A percentile compares a stretch with the other conserved stretches of the same genome.
Evolutionary conservation across 1,140 invertebrate species (phyloP).

Genomic region (Pectinophora gossypiella): DNA sequence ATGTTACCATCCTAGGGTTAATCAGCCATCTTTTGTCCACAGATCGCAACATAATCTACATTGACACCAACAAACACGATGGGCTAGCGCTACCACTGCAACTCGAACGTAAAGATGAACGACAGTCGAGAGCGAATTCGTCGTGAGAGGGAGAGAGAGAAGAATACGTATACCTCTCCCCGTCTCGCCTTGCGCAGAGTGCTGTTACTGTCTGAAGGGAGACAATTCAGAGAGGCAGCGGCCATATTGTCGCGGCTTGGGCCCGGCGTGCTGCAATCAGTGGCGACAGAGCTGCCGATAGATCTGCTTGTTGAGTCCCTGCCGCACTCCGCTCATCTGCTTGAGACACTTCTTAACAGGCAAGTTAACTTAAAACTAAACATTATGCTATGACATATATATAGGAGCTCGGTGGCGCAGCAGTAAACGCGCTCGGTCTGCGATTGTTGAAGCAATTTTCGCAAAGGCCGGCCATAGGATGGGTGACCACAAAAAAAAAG

Average conservation of each 20-base stretch:
- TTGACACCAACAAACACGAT: conserved; percentile 28
- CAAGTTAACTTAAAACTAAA: too few species aligned
- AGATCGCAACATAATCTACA: not conserved
- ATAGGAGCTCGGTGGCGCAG: too few species aligned
- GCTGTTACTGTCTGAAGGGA: conserved; percentile 84
- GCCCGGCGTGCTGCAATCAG: conserved; percentile 82
- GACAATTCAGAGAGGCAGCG: conserved; percentile 87
- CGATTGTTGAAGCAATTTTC: too few species aligned
- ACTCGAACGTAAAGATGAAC: conserved; percentile 65
- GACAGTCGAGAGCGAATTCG: conserved; percentile 77
- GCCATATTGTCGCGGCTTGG: conserved; percentile 85
- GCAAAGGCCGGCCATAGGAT: too few species aligned
- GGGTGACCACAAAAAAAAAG: too few species aligned
- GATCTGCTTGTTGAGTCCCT: conserved; percentile 91
- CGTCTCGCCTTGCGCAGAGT: conserved; percentile 83
- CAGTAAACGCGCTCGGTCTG: too few species aligned
- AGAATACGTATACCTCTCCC: conserved; percentile 83
- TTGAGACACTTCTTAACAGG: conserved; percentile 91
- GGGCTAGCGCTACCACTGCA: conserved; percentile 44
- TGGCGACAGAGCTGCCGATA: conserved; percentile 87
- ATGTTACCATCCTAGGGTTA: too few species aligned
- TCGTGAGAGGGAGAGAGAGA: conserved; percentile 71
- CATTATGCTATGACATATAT: too few species aligned
- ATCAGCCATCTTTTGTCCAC: not conserved
- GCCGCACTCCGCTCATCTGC: conserved; percentile 88